Evolutionary conservation across 2,113 vertebrate genomes (phyloP).

Genomic region (Gymnocephalus cernua): DNA sequence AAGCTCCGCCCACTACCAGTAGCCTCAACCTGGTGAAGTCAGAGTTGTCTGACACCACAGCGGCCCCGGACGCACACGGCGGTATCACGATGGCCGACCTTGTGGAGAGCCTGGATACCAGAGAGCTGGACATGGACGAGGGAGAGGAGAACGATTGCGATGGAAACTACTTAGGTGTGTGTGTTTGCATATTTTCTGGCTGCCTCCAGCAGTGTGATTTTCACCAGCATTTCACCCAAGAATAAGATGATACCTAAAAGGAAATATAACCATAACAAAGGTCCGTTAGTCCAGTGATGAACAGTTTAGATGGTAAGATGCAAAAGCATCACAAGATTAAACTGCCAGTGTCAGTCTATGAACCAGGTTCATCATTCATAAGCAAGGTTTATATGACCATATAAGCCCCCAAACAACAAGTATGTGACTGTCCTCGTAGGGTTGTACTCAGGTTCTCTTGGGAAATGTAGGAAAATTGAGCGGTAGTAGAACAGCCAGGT

Average conservation of each 20-base stretch:
- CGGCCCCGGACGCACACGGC: conserved; percentile 18
- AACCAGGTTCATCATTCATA: neutral
- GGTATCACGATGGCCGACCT: conserved; percentile 87
- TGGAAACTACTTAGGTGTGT: conserved; percentile 61
- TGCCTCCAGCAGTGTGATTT: neutral
- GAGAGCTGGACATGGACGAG: conserved; percentile 91
- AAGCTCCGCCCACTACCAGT: conserved; percentile 76
- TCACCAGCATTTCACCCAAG: neutral
- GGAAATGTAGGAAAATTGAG: neutral
- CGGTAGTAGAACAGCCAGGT: neutral
- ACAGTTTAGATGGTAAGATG: neutral
- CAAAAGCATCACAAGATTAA: neutral
- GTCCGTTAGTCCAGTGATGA: neutral
- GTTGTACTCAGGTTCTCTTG: neutral
- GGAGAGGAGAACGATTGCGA: conserved; percentile 90
- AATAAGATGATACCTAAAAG: neutral
- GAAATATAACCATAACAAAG: neutral
- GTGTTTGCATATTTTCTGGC: conserved; percentile 2
- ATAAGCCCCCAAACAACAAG: neutral
- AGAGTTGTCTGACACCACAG: conserved; percentile 68
- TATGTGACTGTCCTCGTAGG: neutral
- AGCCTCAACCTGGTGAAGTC: conserved; percentile 84
- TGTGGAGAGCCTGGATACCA: conserved; percentile 92
- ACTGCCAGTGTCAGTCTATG: neutral
- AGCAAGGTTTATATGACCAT: neutral